Percentiles rank a stretch among this genome's conserved stretches.
phyloP scores from a whole-genome alignment of 2,797 vertebrate genomes.

The Salmo trutta region DNA sequence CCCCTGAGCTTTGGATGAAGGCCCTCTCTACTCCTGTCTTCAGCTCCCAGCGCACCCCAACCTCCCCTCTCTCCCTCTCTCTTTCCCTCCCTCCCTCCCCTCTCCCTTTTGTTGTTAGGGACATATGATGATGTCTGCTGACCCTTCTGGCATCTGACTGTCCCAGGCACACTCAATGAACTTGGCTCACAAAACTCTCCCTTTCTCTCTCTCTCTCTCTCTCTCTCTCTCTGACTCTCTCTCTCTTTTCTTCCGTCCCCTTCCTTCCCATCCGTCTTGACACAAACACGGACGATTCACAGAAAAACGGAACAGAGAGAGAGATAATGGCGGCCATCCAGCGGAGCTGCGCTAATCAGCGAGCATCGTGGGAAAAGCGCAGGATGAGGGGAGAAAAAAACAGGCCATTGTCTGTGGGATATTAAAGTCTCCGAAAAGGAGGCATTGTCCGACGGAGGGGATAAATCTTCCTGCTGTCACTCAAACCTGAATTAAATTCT shows the following conservation, averaged over 20 bases:
- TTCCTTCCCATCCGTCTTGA: slow-evolving; percentile 22
- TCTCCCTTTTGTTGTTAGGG: slow-evolving; percentile 9
- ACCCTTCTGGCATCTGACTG: slow-evolving; percentile 46
- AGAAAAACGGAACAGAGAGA: slow-evolving; percentile 64
- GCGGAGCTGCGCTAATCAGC: slow-evolving; percentile 86
- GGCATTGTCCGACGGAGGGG: slow-evolving; percentile 90
- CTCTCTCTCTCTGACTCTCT: slow-evolving; percentile 14
- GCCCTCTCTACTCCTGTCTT: slow-evolving; percentile 10
- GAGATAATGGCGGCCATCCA: slow-evolving; percentile 92
- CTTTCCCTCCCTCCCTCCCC: not conserved
- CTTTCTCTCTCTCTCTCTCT: slow-evolving; percentile 33
- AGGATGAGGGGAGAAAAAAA: slow-evolving; percentile 85
- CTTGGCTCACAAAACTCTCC: slow-evolving; percentile 59
- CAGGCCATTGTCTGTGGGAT: slow-evolving; percentile 93
- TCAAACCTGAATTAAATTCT: slow-evolving; percentile 99
- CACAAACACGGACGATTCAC: slow-evolving; percentile 68
- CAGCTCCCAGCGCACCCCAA: slow-evolving; percentile 1
- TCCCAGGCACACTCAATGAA: slow-evolving; percentile 62
- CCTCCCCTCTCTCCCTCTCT: no score
- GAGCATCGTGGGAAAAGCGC: slow-evolving; percentile 96
- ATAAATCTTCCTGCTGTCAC: slow-evolving; percentile 99
- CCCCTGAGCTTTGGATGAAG: not conserved
- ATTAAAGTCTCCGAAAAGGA: slow-evolving; percentile 95
- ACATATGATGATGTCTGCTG: slow-evolving; percentile 32
- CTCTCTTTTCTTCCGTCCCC: slow-evolving; percentile 34